Percentiles rank a stretch among this genome's conserved stretches.
phyloP scores from a whole-genome alignment of 2,888 invertebrate species.

The Tachina grossa region DNA sequence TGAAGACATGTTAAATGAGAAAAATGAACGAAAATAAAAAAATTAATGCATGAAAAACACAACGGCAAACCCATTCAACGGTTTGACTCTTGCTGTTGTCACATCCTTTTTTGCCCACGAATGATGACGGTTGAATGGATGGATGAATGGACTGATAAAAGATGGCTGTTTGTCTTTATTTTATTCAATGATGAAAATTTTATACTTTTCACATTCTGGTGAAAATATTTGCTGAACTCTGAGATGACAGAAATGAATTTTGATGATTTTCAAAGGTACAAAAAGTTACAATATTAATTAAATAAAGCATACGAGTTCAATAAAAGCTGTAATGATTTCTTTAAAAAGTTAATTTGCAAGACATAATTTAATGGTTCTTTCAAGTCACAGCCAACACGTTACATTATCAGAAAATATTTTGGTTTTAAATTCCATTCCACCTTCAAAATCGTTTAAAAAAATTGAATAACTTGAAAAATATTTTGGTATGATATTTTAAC shows the following conservation, averaged over 20 bases:
- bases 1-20: neutral
- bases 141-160: conserved; percentile 13
- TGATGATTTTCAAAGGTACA: neutral
- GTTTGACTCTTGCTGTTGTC: conserved; percentile 23
- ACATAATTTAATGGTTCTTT: too few species aligned
- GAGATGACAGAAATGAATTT: neutral
- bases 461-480: too few species aligned
- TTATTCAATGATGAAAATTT: conserved; percentile 19
- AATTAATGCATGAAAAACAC: neutral
- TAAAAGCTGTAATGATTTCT: too few species aligned
- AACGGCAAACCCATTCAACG: conserved; percentile 19
- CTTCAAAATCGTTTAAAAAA: too few species aligned
- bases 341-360: too few species aligned
- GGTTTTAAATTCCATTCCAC: too few species aligned
- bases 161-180: conserved; percentile 17
- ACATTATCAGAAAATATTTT: too few species aligned
- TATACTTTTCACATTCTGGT: conserved; percentile 1
- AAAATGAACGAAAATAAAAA: neutral
- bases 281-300: neutral
- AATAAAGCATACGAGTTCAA: too few species aligned
- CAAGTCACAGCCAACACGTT: too few species aligned
- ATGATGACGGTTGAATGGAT: conserved; percentile 12
- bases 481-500: too few species aligned
- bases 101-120: conserved; percentile 8
- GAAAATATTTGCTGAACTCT: neutral